Conservation (phyloP, 1,140 invertebrate species). For the Nasonia longicornis region DNA sequence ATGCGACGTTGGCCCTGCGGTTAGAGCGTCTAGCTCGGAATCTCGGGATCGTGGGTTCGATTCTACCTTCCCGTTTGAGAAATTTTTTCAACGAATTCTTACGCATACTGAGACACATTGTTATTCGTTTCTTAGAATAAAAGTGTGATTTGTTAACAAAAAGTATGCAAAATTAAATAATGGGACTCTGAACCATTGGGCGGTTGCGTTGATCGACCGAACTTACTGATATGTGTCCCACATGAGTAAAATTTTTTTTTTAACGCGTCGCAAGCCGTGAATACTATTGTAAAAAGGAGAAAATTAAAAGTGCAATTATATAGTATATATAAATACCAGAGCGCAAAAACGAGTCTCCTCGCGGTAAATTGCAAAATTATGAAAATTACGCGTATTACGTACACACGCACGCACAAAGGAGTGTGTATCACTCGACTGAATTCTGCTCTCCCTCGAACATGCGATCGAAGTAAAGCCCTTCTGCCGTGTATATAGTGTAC, state of each 20-base stretch:
- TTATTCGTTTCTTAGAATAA: constrained; percentile 34
- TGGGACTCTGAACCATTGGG: constrained; percentile 57
- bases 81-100: neutral
- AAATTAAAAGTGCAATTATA: neutral
- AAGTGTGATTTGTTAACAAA: constrained; percentile 31
- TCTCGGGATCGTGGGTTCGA: neutral
- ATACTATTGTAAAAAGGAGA: too few relatives aligned
- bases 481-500: neutral
- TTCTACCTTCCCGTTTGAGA: too few relatives aligned
- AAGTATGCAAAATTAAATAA: constrained; percentile 43
- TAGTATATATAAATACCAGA: neutral
- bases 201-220: constrained; percentile 46
- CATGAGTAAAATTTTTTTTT: constrained; percentile 4
- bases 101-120: constrained; percentile 40
- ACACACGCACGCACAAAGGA: neutral
- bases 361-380: neutral
- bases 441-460: neutral
- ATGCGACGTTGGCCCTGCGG: neutral
- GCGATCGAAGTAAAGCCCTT: neutral
- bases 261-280: too few relatives aligned
- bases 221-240: constrained; percentile 53
- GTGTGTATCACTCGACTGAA: neutral
- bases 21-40: neutral
- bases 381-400: neutral
- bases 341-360: neutral